phyloP scores from a whole-genome alignment of 1,140 invertebrate genomes.

The Apis dorsata region DNA sequence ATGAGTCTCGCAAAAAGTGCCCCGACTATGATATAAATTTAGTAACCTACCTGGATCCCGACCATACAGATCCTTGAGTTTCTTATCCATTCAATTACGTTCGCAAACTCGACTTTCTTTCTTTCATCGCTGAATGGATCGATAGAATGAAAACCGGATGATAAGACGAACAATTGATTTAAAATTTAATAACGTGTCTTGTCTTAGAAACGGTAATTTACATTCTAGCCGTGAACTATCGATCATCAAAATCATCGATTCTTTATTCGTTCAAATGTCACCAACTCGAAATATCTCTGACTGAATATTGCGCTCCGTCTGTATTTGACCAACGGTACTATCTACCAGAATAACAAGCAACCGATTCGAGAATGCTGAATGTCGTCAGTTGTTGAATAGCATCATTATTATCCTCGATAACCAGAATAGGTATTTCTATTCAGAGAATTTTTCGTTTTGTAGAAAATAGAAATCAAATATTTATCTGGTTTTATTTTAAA shows the following conservation, averaged over 20 bases:
- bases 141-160: not conserved
- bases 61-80: not conserved
- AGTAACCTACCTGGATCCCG: not conserved
- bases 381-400: not conserved
- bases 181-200: constrained; percentile 6
- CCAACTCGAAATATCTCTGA: not conserved
- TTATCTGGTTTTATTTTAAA: too few relatives aligned
- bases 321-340: not conserved
- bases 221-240: not conserved
- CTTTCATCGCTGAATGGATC: not conserved
- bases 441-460: too few relatives aligned
- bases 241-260: not conserved
- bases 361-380: not conserved
- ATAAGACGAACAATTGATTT: not conserved
- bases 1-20: constrained; percentile 4
- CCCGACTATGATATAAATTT: not conserved
- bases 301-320: not conserved
- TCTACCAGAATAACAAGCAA: constrained; percentile 9
- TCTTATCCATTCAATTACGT: constrained; percentile 12
- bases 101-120: not conserved
- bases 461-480: too few relatives aligned
- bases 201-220: not conserved
- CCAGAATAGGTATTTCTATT: too few relatives aligned
- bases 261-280: not conserved
- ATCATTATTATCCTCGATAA: not conserved